Evolutionary conservation across 1,140 invertebrate species (phyloP).

Genomic region (Protaetia brevitarsis): DNA sequence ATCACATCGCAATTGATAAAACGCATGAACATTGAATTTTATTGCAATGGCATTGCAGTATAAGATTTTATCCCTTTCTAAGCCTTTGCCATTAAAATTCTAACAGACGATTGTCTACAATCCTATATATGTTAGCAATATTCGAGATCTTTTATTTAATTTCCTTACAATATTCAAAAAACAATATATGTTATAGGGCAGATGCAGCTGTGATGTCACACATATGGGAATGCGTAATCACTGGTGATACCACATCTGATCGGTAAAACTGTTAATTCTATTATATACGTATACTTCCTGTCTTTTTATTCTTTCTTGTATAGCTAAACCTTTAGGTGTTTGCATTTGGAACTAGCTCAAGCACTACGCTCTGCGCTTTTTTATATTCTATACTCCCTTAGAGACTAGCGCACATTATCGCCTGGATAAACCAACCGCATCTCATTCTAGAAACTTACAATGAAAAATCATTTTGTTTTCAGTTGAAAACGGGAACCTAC

Average conservation of each 20-base stretch:
- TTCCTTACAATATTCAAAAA: neutral
- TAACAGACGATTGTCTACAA: neutral
- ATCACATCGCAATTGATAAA: too few relatives aligned
- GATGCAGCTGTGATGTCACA: slow-evolving; percentile 90
- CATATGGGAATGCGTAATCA: slow-evolving; percentile 80
- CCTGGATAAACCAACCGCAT: too few relatives aligned
- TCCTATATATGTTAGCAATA: neutral
- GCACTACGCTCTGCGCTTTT: neutral
- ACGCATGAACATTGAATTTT: too few relatives aligned
- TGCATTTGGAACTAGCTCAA: slow-evolving; percentile 9
- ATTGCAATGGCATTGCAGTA: too few relatives aligned
- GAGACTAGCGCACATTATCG: too few relatives aligned
- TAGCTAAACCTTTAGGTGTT: slow-evolving; percentile 6
- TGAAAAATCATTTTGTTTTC: too few relatives aligned
- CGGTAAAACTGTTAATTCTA: slow-evolving; percentile 39
- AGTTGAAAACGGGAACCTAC: too few relatives aligned
- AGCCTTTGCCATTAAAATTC: too few relatives aligned
- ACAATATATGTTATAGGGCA: slow-evolving; percentile 65
- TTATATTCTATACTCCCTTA: neutral
- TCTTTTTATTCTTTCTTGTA: slow-evolving; percentile 4
- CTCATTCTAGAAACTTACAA: too few relatives aligned
- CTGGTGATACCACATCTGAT: slow-evolving; percentile 59
- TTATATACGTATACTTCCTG: neutral
- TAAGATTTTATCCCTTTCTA: too few relatives aligned
- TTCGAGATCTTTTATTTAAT: neutral